These are phyloP conservation scores for Caenorhabditis sp. DNA, from an alignment of 2,888 invertebrate species.

Conservation along the genomic window DNA sequence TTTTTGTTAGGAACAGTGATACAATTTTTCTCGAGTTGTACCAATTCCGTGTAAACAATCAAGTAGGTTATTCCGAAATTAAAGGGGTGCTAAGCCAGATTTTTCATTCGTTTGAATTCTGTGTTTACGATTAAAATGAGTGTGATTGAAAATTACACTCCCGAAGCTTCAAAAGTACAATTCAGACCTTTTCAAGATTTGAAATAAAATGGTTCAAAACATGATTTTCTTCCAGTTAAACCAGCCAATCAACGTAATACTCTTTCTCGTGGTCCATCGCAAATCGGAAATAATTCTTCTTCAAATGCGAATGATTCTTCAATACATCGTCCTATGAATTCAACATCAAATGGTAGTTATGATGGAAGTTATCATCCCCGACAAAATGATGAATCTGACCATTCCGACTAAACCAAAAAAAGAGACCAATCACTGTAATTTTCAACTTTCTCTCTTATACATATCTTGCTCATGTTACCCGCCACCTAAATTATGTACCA, in stretches of 20 bases:
- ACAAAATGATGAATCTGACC: slow-evolving; percentile 40
- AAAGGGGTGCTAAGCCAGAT: too few relatives aligned
- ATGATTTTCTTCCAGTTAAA: slow-evolving; percentile 79
- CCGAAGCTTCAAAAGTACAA: too few relatives aligned
- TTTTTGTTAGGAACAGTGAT: too few relatives aligned
- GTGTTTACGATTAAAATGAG: too few relatives aligned
- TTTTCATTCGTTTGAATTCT: too few relatives aligned
- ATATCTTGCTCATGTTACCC: slow-evolving; percentile 5
- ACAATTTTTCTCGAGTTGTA: too few relatives aligned
- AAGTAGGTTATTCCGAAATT: too few relatives aligned
- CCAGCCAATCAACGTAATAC: slow-evolving; percentile 85
- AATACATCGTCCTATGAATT: slow-evolving; percentile 20
- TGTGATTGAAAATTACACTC: too few relatives aligned
- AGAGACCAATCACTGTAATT: neutral
- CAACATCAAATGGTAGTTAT: slow-evolving; percentile 28
- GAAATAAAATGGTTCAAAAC: too few relatives aligned
- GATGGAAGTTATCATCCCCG: slow-evolving; percentile 36
- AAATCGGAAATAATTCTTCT: slow-evolving; percentile 6
- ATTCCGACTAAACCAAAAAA: neutral
- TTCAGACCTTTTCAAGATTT: neutral
- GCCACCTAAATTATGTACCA: slow-evolving; percentile 1
- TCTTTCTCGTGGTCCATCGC: slow-evolving; percentile 39
- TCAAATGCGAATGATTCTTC: slow-evolving; percentile 2
- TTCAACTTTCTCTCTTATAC: slow-evolving; percentile 1
- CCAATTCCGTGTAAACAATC: too few relatives aligned